Percentiles rank a stretch among this genome's conserved stretches.
Conservation (phyloP, 2,113 vertebrate genomes). For the Ornithorhynchus anatinus region DNA sequence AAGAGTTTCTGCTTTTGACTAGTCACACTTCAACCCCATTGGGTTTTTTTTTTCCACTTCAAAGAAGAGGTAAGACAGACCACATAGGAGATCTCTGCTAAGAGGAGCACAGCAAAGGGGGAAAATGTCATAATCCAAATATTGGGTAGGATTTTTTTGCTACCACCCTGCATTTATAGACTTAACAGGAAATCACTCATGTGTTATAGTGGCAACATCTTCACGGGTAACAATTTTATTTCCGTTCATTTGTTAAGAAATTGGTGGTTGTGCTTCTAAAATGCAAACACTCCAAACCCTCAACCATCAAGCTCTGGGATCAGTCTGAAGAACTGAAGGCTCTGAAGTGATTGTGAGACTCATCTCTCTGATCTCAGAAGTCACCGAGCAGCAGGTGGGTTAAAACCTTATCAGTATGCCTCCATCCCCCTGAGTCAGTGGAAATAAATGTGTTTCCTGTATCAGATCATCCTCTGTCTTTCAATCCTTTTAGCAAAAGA, state of each 20-base stretch:
- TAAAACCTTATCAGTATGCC: no score
- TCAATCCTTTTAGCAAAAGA: no score
- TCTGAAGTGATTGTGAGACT: no score
- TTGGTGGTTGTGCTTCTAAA: not conserved
- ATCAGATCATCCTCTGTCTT: fast-evolving
- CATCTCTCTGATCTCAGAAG: no score
- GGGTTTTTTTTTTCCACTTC: not conserved
- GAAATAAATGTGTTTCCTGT: fast-evolving
- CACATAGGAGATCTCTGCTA: not conserved
- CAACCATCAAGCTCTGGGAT: not conserved
- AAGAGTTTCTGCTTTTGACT: not conserved
- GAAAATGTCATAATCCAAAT: not conserved
- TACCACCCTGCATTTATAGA: not conserved
- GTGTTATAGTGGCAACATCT: not conserved
- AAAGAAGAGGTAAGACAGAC: not conserved
- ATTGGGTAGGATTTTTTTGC: not conserved
- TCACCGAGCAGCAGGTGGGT: no score
- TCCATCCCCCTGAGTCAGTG: not conserved
- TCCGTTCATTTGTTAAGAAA: not conserved
- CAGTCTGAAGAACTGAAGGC: not conserved
- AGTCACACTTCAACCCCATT: not conserved
- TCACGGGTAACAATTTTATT: not conserved
- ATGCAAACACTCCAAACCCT: not conserved
- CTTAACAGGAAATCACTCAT: not conserved
- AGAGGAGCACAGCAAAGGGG: not conserved